Evolutionary conservation across 2,797 vertebrate genomes (phyloP).

Genomic region (Sphenodon punctatus): DNA sequence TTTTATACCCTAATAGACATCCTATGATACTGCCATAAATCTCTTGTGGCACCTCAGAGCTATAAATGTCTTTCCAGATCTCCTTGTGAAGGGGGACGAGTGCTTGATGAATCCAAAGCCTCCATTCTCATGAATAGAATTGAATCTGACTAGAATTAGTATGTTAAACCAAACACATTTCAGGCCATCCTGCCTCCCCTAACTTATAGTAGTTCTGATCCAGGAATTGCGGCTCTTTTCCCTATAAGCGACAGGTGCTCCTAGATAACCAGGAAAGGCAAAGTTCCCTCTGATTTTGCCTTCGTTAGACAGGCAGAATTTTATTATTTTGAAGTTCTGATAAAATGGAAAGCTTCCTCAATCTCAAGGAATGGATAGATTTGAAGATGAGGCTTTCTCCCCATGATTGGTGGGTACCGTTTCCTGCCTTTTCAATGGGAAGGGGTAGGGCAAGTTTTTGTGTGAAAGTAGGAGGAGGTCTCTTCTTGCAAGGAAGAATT

Average conservation of each 20-base stretch:
- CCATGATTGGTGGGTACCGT: neutral
- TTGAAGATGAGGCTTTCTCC: neutral
- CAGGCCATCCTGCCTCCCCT: neutral
- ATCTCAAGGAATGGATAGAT: neutral
- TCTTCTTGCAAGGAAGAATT: constrained; percentile 9
- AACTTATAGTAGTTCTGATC: neutral
- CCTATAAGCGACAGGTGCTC: neutral
- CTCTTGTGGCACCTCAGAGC: neutral
- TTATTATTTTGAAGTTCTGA: neutral
- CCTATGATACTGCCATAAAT: neutral
- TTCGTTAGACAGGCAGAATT: too few relatives aligned
- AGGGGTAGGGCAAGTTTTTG: neutral
- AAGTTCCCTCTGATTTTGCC: neutral
- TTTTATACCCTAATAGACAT: neutral
- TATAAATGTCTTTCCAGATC: neutral
- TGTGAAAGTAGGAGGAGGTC: neutral
- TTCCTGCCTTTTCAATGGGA: neutral
- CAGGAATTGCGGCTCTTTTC: neutral
- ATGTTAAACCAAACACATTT: neutral
- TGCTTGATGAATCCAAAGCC: neutral
- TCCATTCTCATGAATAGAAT: neutral
- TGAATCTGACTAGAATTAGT: neutral
- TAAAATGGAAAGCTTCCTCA: neutral
- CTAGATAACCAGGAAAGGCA: neutral
- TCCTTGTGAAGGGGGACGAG: neutral